A percentile compares a stretch with the other conserved stretches of the same genome.
Evolutionary conservation across 2,113 vertebrate genomes (phyloP).

Genomic region (Triplophysa dalaica): DNA sequence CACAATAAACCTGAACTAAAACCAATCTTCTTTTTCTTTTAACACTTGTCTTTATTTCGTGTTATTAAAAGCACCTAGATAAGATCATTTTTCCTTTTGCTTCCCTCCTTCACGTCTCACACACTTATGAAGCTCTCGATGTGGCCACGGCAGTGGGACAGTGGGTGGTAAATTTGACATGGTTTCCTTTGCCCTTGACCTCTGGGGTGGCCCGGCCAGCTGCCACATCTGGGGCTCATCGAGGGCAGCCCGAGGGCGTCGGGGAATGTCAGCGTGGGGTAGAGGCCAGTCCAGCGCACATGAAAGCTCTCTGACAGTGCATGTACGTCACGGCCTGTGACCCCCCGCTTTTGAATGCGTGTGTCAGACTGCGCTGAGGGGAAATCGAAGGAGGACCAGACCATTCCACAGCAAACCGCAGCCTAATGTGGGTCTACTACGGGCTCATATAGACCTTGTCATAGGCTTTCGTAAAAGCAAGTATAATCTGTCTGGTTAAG

Average conservation of each 20-base stretch:
- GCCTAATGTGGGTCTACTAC: not conserved
- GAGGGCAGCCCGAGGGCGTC: constrained; percentile 66
- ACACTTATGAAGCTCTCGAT: constrained; percentile 46
- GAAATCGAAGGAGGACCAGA: not conserved
- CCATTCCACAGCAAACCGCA: not conserved
- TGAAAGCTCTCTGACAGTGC: not conserved
- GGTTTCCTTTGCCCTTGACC: constrained; percentile 78
- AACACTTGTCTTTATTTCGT: no score
- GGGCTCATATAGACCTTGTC: not conserved
- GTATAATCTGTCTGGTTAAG: no score
- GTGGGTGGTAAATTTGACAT: constrained; percentile 76
- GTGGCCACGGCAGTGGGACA: constrained; percentile 60
- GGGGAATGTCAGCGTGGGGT: constrained; percentile 60
- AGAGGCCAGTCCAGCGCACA: constrained; percentile 37
- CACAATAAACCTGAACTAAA: no score
- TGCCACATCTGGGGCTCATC: constrained; percentile 76
- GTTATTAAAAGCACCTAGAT: not conserved
- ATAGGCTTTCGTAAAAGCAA: not conserved
- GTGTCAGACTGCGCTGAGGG: constrained; percentile 49
- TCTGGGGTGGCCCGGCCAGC: constrained; percentile 66
- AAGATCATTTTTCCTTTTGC: not conserved
- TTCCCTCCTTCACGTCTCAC: constrained; percentile 21
- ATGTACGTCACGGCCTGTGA: not conserved
- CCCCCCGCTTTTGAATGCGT: constrained; percentile 21
- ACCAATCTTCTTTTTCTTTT: no score